Evolutionary conservation across 1,140 invertebrate genomes (phyloP), one percentile per base, ranked within the genome.

Genomic region (Lysiphlebus fabarum): DNA sequence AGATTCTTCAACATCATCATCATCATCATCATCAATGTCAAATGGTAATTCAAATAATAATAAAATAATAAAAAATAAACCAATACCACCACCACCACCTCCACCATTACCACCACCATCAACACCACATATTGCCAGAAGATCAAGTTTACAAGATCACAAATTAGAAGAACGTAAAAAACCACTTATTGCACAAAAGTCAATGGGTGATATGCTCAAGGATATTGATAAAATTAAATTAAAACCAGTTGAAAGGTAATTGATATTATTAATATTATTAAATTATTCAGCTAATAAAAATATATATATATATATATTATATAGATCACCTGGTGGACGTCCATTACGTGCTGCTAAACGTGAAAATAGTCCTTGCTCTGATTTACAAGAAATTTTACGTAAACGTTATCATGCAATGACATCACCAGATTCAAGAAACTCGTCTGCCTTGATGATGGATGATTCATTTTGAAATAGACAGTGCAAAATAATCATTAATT

Each of bases 91-190:
- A 33, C 66, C 75, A 5, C 69, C 67, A 4, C 77, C 75, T 45
- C 72, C 75, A 8, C 73, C 74, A 37, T 65, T 70, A 17, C 72
- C 73, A 56, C 72, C 73, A 58, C 77, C 78, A n/a, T 71, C 70
- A 17, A 78, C 77, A 9, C 77, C 78, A 14, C 76, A 79, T 59
- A 78, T 79, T 33, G 78, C 77, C 7, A 65, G 76, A 60, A 67
- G 77, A 60, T 72, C 78, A 37, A 80, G 78, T 67, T 65, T 80
- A 9, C 78, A 79, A 66, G 78, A 80, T 64, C 75, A 80, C 50
- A 73, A 76, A 59, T 59, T 67, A 6, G 73, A 78, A 34, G 75
- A 78, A 40, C 65, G 70, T 14, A 74, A 66, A 57, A 79, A 71
- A 53, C 66, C 67, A 17, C 61, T 77, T 48, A 55, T 62, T 12